A percentile compares a stretch with the other conserved stretches of the same genome.
phyloP scores from a whole-genome alignment of 2,797 vertebrate species.

The Streptopelia turtur region DNA sequence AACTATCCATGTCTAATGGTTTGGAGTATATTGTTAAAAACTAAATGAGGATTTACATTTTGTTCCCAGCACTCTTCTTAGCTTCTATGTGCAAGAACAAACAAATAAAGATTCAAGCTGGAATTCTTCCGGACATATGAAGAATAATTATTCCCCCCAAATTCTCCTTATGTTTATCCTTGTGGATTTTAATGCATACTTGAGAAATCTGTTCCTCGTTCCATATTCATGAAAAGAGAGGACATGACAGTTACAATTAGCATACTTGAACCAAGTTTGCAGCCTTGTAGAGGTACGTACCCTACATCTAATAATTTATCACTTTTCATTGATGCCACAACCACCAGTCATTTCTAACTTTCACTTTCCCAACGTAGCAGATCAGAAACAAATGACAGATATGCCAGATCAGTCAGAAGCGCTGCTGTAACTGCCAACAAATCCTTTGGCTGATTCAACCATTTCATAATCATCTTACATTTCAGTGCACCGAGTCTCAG shows the following conservation, averaged over 20 bases:
- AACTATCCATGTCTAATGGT: not conserved
- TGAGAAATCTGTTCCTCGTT: not conserved
- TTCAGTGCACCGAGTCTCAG: not conserved
- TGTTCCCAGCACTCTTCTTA: not conserved
- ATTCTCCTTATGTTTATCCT: conserved; percentile 6
- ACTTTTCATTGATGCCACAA: not conserved
- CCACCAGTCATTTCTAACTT: not conserved
- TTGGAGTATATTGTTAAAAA: not conserved
- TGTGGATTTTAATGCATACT: not conserved
- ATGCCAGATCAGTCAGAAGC: conserved; percentile 18
- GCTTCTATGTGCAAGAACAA: not conserved
- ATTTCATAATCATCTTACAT: conserved; percentile 44
- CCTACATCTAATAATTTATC: not conserved
- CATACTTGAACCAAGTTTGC: not conserved
- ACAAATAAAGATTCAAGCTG: not conserved
- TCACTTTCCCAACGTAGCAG: not conserved
- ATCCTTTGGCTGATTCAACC: conserved; percentile 47
- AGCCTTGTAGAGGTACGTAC: not conserved
- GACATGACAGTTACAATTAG: not conserved
- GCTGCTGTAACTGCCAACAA: conserved; percentile 30
- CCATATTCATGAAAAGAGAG: not conserved
- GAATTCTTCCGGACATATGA: not conserved
- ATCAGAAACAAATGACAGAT: conserved; percentile 23
- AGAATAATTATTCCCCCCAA: not conserved
- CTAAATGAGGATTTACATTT: not conserved